A percentile compares a stretch with the other conserved stretches of the same genome.
These are phyloP conservation scores for Agrochola lychnidis DNA, from an alignment of 2,888 invertebrate species.

Conservation along the genomic window DNA sequence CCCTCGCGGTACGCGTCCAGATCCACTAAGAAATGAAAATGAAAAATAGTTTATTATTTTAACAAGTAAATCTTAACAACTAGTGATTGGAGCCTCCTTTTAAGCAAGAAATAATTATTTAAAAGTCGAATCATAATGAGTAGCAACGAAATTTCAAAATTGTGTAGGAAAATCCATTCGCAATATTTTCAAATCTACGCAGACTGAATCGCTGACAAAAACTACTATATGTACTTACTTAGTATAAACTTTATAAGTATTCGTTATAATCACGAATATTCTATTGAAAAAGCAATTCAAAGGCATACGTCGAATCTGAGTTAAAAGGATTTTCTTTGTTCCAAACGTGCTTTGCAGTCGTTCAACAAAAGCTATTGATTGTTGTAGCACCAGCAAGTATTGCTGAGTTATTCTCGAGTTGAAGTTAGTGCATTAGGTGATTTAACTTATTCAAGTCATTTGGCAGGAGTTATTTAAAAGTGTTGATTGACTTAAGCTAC, in stretches of 20 bases:
- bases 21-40: not conserved
- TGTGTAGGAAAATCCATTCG: not conserved
- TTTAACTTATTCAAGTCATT: not conserved
- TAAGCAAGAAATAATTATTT: too few relatives aligned
- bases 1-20: not conserved
- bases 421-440: not conserved
- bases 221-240: not conserved
- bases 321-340: slow-evolving; percentile 13
- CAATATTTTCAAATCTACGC: too few relatives aligned
- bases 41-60: too few relatives aligned
- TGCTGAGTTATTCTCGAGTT: not conserved
- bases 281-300: slow-evolving; percentile 12
- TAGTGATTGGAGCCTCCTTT: too few relatives aligned
- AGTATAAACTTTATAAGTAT: not conserved
- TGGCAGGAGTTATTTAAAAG: too few relatives aligned
- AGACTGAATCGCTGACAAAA: not conserved
- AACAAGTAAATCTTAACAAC: too few relatives aligned
- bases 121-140: not conserved
- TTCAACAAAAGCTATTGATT: slow-evolving; percentile 4
- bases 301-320: not conserved
- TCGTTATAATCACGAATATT: slow-evolving; percentile 8
- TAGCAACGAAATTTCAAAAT: not conserved
- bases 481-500: not conserved
- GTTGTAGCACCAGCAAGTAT: not conserved
- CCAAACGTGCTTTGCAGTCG: slow-evolving; percentile 5